phyloP scores from a whole-genome alignment of 1,140 invertebrate genomes.

The Papilio dardanus region DNA sequence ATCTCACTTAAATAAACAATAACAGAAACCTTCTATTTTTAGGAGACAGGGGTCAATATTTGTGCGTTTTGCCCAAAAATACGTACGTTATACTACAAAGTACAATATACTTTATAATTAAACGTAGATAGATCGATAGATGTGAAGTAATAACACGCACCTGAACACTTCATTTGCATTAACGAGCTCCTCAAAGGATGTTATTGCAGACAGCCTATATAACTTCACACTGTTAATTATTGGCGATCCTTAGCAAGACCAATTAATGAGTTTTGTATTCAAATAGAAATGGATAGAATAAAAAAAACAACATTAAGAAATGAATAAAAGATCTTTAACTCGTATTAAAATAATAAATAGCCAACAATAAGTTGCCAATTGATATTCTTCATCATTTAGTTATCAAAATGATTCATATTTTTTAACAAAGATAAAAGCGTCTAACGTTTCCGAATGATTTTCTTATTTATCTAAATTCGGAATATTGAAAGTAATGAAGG shows the following conservation, averaged over 20 bases:
- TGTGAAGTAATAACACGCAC: slow-evolving; percentile 15
- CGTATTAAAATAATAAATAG: too few relatives aligned
- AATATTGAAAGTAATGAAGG: background rate
- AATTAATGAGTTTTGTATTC: background rate
- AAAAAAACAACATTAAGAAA: background rate
- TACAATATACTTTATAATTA: background rate
- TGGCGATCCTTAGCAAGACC: background rate
- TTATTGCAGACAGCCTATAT: background rate
- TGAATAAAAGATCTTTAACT: background rate
- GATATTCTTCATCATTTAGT: too few relatives aligned
- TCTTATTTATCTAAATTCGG: background rate
- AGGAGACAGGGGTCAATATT: too few relatives aligned
- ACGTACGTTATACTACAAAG: too few relatives aligned
- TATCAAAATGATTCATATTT: too few relatives aligned
- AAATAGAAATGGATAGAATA: background rate
- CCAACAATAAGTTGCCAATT: too few relatives aligned
- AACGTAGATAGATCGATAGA: background rate
- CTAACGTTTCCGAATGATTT: too few relatives aligned
- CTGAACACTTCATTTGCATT: slow-evolving; percentile 21
- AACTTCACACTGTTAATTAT: background rate
- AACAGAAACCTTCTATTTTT: too few relatives aligned
- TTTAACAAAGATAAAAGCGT: too few relatives aligned
- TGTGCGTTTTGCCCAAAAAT: too few relatives aligned
- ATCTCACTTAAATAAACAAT: too few relatives aligned
- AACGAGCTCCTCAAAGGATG: slow-evolving; percentile 11